phyloP scores from a whole-genome alignment of 2,113 vertebrate genomes.

The Myxocyprinus asiaticus region DNA sequence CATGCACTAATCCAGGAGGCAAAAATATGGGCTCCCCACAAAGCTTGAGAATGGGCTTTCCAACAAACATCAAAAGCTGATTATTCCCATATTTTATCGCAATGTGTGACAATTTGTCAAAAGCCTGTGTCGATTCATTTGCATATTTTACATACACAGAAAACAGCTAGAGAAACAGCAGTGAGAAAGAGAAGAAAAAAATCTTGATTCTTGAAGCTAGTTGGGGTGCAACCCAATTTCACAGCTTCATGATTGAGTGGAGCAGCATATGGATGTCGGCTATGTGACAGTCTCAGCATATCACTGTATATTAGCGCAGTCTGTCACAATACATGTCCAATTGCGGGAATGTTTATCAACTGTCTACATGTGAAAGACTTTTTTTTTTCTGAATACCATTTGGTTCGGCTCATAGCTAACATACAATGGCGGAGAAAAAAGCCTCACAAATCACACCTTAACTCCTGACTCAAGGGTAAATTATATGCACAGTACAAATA shows the following conservation, averaged over 20 bases:
- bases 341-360: constrained; percentile 52
- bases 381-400: constrained; percentile 10
- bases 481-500: constrained; percentile 31
- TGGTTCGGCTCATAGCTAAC: constrained; percentile 19
- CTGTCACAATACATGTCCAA: constrained; percentile 77
- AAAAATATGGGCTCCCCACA: neutral
- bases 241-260: constrained; percentile 80
- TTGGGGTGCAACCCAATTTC: constrained; percentile 80
- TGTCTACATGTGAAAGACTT: constrained; percentile 41
- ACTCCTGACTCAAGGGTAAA: constrained; percentile 16
- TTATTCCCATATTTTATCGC: constrained; percentile 1
- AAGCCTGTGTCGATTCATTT: constrained; percentile 34
- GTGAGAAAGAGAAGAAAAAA: constrained; percentile 43
- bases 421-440: constrained; percentile 1
- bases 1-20: neutral
- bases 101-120: constrained; percentile 37
- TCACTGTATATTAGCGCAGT: constrained; percentile 73
- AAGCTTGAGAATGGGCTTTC: neutral
- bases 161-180: constrained; percentile 5
- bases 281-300: constrained; percentile 78
- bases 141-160: constrained; percentile 46
- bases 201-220: constrained; percentile 68
- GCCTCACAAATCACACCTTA: constrained; percentile 39
- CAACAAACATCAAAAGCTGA: constrained; percentile 22
- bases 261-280: constrained; percentile 78